phyloP scores from a whole-genome alignment of 2,113 vertebrate species.

The Tauraco erythrolophus region DNA sequence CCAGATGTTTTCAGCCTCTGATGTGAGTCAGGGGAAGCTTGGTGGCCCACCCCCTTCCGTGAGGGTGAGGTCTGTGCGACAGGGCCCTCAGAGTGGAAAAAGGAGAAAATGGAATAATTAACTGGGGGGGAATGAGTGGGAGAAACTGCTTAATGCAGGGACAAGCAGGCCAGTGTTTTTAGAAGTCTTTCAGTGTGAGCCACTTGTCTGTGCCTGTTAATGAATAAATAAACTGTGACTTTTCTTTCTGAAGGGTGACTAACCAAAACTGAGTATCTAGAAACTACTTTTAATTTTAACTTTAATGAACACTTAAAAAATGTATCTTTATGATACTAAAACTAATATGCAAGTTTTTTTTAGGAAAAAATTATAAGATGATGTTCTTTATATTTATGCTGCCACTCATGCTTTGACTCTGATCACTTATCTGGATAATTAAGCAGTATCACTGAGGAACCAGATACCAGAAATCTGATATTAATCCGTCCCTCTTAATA shows the following conservation, averaged over 20 bases:
- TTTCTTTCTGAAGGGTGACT: slow-evolving; percentile 22
- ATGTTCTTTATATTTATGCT: slow-evolving; percentile 63
- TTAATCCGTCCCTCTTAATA: slow-evolving; percentile 82
- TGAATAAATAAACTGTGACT: slow-evolving; percentile 5
- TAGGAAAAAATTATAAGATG: not conserved
- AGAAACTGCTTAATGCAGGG: not conserved
- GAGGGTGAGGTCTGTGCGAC: not conserved
- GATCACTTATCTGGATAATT: slow-evolving; percentile 87
- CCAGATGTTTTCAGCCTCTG: slow-evolving; percentile 7
- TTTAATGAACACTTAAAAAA: slow-evolving; percentile 63
- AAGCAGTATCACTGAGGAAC: slow-evolving; percentile 81
- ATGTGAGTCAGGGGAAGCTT: not conserved
- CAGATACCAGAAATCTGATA: slow-evolving; percentile 83
- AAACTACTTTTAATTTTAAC: slow-evolving; percentile 45
- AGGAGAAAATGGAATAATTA: not conserved
- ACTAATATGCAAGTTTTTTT: slow-evolving; percentile 62
- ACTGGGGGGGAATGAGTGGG: too few species aligned
- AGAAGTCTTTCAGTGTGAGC: not conserved
- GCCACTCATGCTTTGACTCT: slow-evolving; percentile 73
- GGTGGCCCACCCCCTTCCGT: not conserved
- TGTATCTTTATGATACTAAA: slow-evolving; percentile 50
- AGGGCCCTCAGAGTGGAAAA: not conserved
- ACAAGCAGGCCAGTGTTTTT: not conserved
- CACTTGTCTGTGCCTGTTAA: not conserved
- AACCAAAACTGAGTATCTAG: slow-evolving; percentile 28